Evolutionary conservation across 2,888 invertebrate species (phyloP).

Genomic region (Laspeyria flexula): DNA sequence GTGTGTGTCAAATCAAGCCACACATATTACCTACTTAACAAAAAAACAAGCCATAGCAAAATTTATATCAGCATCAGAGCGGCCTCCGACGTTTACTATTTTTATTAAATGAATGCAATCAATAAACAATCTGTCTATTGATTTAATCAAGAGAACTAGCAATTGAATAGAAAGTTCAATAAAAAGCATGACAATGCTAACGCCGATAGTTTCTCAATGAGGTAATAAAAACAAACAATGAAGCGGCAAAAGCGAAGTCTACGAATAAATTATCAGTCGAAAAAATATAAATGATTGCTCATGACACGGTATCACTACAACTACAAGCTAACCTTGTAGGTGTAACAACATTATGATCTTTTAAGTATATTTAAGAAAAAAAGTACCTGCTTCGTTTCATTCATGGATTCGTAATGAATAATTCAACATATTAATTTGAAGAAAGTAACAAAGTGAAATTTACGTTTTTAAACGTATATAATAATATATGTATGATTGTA

Average conservation of each 20-base stretch:
- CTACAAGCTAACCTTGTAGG: background rate
- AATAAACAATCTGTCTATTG: background rate
- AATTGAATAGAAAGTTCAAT: conserved; percentile 4
- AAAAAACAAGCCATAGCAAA: no score
- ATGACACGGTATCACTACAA: background rate
- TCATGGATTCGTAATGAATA: background rate
- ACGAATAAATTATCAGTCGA: background rate
- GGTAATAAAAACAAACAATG: background rate
- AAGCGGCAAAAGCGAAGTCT: background rate
- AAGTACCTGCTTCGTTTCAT: background rate
- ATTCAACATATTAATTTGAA: background rate
- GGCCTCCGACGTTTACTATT: background rate
- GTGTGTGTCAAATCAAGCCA: no score
- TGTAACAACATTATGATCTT: background rate
- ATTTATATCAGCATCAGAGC: no score
- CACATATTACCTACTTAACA: no score
- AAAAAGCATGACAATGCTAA: conserved; percentile 3
- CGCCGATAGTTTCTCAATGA: background rate
- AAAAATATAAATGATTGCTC: background rate
- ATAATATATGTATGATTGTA: no score
- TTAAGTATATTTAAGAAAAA: background rate
- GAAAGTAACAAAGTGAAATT: background rate
- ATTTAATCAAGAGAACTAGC: background rate
- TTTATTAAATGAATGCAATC: background rate
- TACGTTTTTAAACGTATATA: background rate